A percentile compares a stretch with the other conserved stretches of the same genome.
phyloP scores from a whole-genome alignment of 2,797 vertebrate genomes.

The Threskiornis aethiopicus region DNA sequence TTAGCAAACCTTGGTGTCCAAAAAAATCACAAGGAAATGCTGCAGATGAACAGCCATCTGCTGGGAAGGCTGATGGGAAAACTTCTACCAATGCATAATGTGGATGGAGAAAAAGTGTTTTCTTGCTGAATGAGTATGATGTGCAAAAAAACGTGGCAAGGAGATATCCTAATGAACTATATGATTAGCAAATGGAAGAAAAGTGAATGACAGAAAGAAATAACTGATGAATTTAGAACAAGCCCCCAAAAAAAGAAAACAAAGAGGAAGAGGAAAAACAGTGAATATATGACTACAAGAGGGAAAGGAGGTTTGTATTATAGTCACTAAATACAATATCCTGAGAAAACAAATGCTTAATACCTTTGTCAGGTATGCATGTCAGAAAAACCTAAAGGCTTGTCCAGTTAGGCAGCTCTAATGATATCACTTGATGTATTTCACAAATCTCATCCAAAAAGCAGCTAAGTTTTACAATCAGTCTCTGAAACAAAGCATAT shows the following conservation, averaged over 20 bases:
- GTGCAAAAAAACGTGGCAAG: neutral
- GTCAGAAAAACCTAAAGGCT: neutral
- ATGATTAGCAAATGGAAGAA: neutral
- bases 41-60: neutral
- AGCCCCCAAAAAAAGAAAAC: rapidly evolving
- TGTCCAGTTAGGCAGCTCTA: neutral
- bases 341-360: neutral
- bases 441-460: neutral
- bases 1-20: neutral
- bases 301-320: neutral
- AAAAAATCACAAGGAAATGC: neutral
- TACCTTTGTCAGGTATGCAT: neutral
- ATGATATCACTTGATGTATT: neutral
- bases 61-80: neutral
- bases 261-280: neutral
- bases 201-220: neutral
- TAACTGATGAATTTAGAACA: neutral
- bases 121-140: neutral
- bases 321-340: neutral
- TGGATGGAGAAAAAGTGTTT: neutral
- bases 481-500: neutral
- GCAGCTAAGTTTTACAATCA: neutral
- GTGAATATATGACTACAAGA: neutral
- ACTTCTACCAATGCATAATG: neutral
- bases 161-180: neutral